Conservation (phyloP, 1,140 invertebrate species). For the Thaumetopoea pityocampa region DNA sequence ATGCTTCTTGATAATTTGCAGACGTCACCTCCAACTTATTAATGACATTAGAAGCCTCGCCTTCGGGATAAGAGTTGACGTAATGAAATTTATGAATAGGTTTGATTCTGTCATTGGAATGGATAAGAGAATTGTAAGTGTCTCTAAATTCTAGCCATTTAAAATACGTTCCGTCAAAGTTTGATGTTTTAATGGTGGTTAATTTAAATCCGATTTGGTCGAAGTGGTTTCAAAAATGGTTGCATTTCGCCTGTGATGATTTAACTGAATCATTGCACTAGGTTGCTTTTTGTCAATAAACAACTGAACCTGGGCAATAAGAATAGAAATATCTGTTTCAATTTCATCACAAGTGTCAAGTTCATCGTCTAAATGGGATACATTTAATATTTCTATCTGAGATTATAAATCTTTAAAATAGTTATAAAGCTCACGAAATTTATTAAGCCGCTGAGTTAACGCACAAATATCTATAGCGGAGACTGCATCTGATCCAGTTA, state of each 20-base stretch:
- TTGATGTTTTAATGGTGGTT: slow-evolving; percentile 34
- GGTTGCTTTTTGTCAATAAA: too few relatives aligned
- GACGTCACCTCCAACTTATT: slow-evolving; percentile 24
- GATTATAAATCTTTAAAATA: slow-evolving; percentile 26
- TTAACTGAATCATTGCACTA: neutral
- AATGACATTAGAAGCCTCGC: slow-evolving; percentile 18
- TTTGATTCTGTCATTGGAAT: slow-evolving; percentile 29
- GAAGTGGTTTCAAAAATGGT: neutral
- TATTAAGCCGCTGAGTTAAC: slow-evolving; percentile 10
- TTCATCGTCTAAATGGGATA: slow-evolving; percentile 15
- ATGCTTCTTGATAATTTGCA: slow-evolving; percentile 32
- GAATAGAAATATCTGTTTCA: slow-evolving; percentile 22
- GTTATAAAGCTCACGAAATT: slow-evolving; percentile 7
- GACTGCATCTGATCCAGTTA: neutral
- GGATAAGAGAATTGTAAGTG: slow-evolving; percentile 36
- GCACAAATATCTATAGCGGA: slow-evolving; percentile 10
- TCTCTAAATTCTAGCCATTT: slow-evolving; percentile 46
- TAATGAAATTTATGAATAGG: slow-evolving; percentile 44
- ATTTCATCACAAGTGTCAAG: slow-evolving; percentile 21
- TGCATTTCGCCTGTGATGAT: neutral
- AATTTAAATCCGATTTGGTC: slow-evolving; percentile 21
- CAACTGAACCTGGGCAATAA: slow-evolving; percentile 16
- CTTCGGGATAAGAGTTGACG: slow-evolving; percentile 27
- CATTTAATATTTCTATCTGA: slow-evolving; percentile 28
- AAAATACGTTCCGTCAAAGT: slow-evolving; percentile 36